Evolutionary conservation across 37 sponge, comb jelly and placozoan species (phyloP).

Genomic region (Lycopodina hypogea): DNA sequence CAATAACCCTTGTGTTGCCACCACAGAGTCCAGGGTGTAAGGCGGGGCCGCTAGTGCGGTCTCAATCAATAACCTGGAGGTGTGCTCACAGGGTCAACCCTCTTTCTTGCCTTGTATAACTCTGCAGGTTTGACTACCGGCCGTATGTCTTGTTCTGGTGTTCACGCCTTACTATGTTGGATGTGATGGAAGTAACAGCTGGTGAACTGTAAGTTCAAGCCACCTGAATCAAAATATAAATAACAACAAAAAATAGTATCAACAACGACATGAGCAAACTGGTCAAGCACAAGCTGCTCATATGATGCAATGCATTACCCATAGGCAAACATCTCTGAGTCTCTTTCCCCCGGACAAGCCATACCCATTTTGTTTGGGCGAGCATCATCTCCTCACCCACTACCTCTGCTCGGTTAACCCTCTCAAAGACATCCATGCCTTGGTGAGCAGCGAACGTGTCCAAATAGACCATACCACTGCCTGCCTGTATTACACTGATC

Average conservation of each 20-base stretch:
- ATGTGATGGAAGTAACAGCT: slow-evolving; percentile 32
- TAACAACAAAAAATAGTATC: too few species aligned
- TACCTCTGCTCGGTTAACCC: slow-evolving; percentile 38
- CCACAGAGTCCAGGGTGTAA: slow-evolving; percentile 32
- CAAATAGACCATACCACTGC: too few species aligned
- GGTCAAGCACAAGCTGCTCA: too few species aligned
- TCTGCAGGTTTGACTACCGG: slow-evolving; percentile 34
- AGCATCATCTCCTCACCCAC: slow-evolving; percentile 26
- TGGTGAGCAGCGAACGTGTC: not conserved
- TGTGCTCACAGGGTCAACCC: not conserved
- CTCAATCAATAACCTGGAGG: too few species aligned
- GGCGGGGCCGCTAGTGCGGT: too few species aligned
- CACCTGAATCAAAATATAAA: not conserved
- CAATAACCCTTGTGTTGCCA: slow-evolving; percentile 52
- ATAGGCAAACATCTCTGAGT: not conserved
- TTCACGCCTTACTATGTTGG: slow-evolving; percentile 26
- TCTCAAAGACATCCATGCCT: slow-evolving; percentile 3
- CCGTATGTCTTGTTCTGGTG: slow-evolving; percentile 54
- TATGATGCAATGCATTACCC: not conserved
- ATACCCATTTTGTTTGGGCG: slow-evolving; percentile 40
- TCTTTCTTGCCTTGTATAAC: too few species aligned
- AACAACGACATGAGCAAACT: too few species aligned
- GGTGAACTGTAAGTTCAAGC: slow-evolving; percentile 34
- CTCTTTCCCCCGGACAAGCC: slow-evolving; percentile 29
- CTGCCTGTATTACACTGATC: too few species aligned